phyloP scores from a whole-genome alignment of 1,140 invertebrate species.

The Amphibalanus amphitrite region DNA sequence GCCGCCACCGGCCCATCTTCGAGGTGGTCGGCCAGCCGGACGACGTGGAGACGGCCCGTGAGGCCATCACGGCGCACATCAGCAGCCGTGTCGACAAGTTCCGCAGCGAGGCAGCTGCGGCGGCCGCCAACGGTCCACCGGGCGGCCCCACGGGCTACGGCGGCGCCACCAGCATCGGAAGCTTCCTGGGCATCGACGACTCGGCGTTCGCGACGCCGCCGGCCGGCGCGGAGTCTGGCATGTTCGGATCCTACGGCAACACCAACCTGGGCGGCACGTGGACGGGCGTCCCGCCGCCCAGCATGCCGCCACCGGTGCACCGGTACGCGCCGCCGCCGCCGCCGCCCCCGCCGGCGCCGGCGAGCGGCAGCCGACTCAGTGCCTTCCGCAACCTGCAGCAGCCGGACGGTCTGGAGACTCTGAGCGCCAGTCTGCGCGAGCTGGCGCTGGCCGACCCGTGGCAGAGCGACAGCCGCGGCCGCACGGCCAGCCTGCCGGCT shows the following conservation, averaged over 20 bases:
- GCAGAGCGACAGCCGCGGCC: not conserved
- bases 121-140: not conserved
- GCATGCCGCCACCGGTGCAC: not conserved
- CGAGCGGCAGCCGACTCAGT: not conserved
- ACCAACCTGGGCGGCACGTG: not conserved
- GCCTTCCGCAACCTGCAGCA: not conserved
- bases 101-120: not conserved
- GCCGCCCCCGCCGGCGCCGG: too few species aligned
- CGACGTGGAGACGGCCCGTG: conserved; percentile 84
- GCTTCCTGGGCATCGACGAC: not conserved
- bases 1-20: conserved; percentile 97
- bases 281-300: not conserved
- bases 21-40: conserved; percentile 94
- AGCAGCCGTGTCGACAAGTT: conserved; percentile 44
- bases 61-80: conserved; percentile 96
- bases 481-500: not conserved
- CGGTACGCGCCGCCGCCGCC: too few species aligned
- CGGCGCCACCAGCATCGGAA: not conserved
- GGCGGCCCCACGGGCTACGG: not conserved
- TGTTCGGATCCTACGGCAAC: not conserved
- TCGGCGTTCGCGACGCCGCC: not conserved
- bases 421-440: not conserved
- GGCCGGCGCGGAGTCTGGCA: too few species aligned
- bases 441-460: not conserved
- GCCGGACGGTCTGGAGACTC: not conserved